Evolutionary conservation across 2,113 vertebrate genomes (phyloP).

Genomic region (Coturnix japonica): DNA sequence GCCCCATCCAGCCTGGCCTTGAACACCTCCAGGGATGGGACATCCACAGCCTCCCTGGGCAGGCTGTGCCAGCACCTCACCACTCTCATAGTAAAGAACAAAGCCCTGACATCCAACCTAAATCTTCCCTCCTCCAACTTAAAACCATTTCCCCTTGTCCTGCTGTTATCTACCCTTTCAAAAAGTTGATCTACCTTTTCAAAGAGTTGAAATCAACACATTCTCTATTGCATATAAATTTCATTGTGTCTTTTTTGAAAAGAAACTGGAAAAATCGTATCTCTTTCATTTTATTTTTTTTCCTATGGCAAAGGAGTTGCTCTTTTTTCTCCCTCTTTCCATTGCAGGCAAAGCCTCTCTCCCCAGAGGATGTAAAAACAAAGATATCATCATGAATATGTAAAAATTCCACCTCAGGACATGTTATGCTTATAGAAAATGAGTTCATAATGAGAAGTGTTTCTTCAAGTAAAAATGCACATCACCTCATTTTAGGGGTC

Average conservation of each 20-base stretch:
- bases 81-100: too few species aligned
- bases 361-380: conserved; percentile 27
- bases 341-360: neutral
- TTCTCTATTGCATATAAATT: neutral
- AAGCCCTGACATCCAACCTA: too few species aligned
- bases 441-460: conserved; percentile 17
- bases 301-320: neutral
- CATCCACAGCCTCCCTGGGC: too few species aligned
- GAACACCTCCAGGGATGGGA: too few species aligned
- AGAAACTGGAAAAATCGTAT: neutral
- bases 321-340: neutral
- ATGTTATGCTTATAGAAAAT: conserved; percentile 25
- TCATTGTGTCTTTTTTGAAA: neutral
- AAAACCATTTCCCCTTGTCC: too few species aligned
- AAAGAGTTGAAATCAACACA: neutral
- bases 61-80: too few species aligned
- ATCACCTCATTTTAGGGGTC: conserved; percentile 8
- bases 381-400: conserved; percentile 12
- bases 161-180: too few species aligned
- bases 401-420: conserved; percentile 42
- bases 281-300: neutral
- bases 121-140: too few species aligned
- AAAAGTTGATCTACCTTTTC: too few species aligned
- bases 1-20: too few species aligned
- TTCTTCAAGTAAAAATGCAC: conserved; percentile 18